These are phyloP conservation scores for Vidua chalybeata DNA, from an alignment of 2,113 vertebrate genomes.

Conservation along the genomic window DNA sequence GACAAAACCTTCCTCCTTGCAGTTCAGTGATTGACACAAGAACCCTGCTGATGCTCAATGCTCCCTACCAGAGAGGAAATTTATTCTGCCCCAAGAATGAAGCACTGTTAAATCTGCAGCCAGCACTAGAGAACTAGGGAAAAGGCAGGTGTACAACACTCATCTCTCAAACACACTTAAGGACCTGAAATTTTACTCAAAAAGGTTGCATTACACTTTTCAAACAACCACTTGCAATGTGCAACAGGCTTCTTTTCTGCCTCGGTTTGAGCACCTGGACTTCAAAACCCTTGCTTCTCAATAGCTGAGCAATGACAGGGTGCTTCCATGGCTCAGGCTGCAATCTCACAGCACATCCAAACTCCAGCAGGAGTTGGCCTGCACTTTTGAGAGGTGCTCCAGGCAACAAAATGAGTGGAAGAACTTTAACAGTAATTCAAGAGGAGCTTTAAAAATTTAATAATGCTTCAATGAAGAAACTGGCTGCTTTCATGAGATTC, in stretches of 20 bases:
- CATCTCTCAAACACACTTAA: neutral
- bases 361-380: neutral
- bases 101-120: neutral
- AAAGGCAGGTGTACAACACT: neutral
- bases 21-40: neutral
- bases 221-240: neutral
- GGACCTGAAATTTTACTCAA: neutral
- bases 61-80: neutral
- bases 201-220: constrained; percentile 2
- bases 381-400: neutral
- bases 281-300: neutral
- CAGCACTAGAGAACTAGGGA: neutral
- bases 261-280: neutral
- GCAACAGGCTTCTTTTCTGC: neutral
- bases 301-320: neutral
- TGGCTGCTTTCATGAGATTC: neutral
- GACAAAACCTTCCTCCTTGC: neutral
- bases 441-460: neutral
- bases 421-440: neutral
- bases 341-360: neutral
- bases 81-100: neutral
- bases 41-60: neutral
- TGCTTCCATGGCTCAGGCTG: neutral
- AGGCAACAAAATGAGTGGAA: neutral
- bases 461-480: neutral